Conservation (phyloP, 2,888 invertebrate species). For the Limnephilus auricula region DNA sequence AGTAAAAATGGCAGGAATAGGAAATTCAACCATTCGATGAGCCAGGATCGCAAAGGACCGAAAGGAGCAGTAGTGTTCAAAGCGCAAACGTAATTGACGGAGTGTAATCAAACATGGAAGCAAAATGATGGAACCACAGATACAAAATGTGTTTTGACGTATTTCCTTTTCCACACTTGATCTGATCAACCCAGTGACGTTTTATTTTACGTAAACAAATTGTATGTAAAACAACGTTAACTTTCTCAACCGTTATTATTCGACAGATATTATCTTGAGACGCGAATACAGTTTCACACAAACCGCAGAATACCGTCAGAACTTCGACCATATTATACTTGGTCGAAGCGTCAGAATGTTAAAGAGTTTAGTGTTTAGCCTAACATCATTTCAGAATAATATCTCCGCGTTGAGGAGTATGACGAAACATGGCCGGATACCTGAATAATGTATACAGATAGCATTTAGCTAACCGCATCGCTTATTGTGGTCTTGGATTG, state of each 20-base stretch:
- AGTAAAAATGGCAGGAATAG: background rate
- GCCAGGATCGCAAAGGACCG: no score
- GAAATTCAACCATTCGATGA: background rate
- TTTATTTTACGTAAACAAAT: background rate
- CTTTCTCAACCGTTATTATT: background rate
- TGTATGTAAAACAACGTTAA: background rate
- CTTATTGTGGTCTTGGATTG: slow-evolving; percentile 11
- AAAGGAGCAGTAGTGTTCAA: background rate
- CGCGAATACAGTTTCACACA: slow-evolving; percentile 12
- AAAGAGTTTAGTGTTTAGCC: background rate
- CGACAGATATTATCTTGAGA: background rate
- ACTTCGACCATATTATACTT: no score
- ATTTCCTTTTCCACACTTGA: background rate
- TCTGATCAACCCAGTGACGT: background rate
- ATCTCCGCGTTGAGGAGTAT: background rate
- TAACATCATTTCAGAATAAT: background rate
- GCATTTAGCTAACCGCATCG: background rate
- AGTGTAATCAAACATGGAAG: background rate
- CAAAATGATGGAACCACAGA: background rate
- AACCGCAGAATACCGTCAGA: slow-evolving; percentile 13
- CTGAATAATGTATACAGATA: slow-evolving; percentile 25
- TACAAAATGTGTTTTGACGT: background rate
- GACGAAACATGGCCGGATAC: slow-evolving; percentile 36
- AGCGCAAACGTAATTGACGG: background rate
- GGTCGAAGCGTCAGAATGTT: slow-evolving; percentile 26